Base-by-base conservation (phyloP, 2,888 invertebrate genomes). In the Flexamia atlantica region DNA sequence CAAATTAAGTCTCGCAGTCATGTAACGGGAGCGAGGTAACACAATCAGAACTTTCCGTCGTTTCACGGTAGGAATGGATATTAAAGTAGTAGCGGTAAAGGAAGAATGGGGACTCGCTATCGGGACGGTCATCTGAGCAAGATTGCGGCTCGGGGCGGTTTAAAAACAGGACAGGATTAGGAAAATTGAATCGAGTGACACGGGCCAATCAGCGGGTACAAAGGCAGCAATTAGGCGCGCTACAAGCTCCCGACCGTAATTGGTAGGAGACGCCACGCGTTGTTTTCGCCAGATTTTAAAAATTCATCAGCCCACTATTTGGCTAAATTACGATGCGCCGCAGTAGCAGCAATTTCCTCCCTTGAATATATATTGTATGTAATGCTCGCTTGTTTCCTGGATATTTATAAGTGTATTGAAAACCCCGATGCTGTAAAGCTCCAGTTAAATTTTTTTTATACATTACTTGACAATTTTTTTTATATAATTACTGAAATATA, bases 191-290 rank as follows among this genome's bases (percentile, higher is more conserved):
- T 50, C 70, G 72, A 70, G 82, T 50, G 82, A 70, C 82, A 82
- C 42, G 72, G 82, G 46, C 82, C 82, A 82, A 82, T 82, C 82
- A 82, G 53, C 53, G 82, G 82, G 50, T 46, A 76, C 74, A 76
- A 76, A 76, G 74, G 74, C 74, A 50, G 42, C 74, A 76, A 76
- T 76, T 76, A 76, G 74, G 36, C 5, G 25, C n/a, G 40, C 74
- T 36, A 28, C 74, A 50, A 23, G 23, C 53, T 30, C 30, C 64
- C 64, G 12, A 3, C 57, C 20, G 28, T 64, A 64, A 64, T 64
- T 64, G 64, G 64, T 0, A 57, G 64, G 23, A 64, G 64, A 12
- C 64, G 64, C 64, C 64, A 64, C 64, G 64, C 64, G 64, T 64
- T 64, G 64, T 64, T 64, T 64, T 64, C 53, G 64, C 64, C 64